Evolutionary conservation across 1,140 invertebrate genomes (phyloP).

Genomic region (Drosophila bocqueti): DNA sequence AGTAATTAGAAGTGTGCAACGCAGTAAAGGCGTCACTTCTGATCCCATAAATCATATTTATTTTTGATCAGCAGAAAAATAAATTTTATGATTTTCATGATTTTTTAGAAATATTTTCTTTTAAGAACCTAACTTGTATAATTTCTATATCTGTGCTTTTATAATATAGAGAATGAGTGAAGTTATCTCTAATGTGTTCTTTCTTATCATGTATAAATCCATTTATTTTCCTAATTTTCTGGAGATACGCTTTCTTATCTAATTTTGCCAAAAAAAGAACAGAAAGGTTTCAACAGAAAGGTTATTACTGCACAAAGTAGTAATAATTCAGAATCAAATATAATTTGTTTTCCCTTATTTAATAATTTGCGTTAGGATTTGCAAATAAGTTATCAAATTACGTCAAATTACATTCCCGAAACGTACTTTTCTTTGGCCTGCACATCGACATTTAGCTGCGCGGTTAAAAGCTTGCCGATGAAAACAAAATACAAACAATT

Average conservation of each 20-base stretch:
- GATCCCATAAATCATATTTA: too few relatives aligned
- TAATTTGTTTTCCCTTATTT: not conserved
- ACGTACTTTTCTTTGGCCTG: conserved; percentile 12
- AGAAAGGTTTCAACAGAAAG: not conserved
- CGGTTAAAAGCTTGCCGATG: conserved; percentile 35
- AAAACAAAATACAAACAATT: conserved; percentile 74
- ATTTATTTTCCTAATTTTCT: not conserved
- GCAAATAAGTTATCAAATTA: conserved; percentile 9
- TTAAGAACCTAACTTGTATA: not conserved
- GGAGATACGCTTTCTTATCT: not conserved
- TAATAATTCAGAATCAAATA: not conserved
- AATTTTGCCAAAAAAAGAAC: too few relatives aligned
- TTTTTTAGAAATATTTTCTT: not conserved
- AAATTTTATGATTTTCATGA: too few relatives aligned
- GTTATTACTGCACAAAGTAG: not conserved
- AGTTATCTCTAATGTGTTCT: not conserved
- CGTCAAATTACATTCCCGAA: conserved; percentile 12
- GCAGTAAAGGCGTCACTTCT: too few relatives aligned
- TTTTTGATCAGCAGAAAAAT: too few relatives aligned
- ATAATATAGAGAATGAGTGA: too few relatives aligned
- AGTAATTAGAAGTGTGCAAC: too few relatives aligned
- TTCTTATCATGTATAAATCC: not conserved
- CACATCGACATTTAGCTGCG: conserved; percentile 30
- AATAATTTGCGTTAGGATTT: not conserved
- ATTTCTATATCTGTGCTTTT: not conserved